Conservation (phyloP, 1,140 invertebrate species). For the Procambarus clarkii region DNA sequence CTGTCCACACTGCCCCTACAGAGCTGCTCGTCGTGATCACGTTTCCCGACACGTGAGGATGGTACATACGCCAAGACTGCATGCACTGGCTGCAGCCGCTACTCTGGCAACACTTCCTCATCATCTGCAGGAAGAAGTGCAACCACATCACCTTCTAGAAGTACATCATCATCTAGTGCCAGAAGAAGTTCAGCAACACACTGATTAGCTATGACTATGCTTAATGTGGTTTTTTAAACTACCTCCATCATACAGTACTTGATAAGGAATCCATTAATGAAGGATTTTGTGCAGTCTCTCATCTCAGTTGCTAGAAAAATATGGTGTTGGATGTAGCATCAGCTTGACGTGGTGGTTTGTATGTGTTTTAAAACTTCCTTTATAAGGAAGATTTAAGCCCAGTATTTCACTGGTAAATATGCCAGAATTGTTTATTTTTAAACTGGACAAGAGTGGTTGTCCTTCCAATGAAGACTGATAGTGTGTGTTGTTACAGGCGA, state of each 20-base stretch:
- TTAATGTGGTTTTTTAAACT: not conserved
- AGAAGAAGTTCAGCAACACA: slow-evolving; percentile 39
- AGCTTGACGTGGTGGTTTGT: not conserved
- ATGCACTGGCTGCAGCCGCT: slow-evolving; percentile 62
- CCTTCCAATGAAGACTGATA: slow-evolving; percentile 40
- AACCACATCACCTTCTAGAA: slow-evolving; percentile 12
- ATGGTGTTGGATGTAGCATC: not conserved
- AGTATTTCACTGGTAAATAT: not conserved
- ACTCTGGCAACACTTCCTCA: slow-evolving; percentile 60
- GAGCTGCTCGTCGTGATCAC: slow-evolving; percentile 72
- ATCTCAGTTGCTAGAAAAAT: not conserved
- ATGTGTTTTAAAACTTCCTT: not conserved
- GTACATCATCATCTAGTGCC: not conserved
- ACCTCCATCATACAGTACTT: not conserved
- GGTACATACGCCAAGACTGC: slow-evolving; percentile 66
- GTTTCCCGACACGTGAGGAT: slow-evolving; percentile 69
- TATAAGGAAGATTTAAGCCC: slow-evolving; percentile 1
- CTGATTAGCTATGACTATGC: slow-evolving; percentile 16
- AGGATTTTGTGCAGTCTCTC: not conserved
- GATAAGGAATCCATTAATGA: not conserved
- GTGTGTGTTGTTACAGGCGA: slow-evolving; percentile 65
- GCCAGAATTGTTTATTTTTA: slow-evolving; percentile 14
- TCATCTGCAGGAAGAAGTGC: slow-evolving; percentile 43
- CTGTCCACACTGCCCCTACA: slow-evolving; percentile 77
- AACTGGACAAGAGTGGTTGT: slow-evolving; percentile 13